Base-by-base conservation (phyloP, 2,888 invertebrate species). In the Rhaphigaster nebulosa region DNA sequence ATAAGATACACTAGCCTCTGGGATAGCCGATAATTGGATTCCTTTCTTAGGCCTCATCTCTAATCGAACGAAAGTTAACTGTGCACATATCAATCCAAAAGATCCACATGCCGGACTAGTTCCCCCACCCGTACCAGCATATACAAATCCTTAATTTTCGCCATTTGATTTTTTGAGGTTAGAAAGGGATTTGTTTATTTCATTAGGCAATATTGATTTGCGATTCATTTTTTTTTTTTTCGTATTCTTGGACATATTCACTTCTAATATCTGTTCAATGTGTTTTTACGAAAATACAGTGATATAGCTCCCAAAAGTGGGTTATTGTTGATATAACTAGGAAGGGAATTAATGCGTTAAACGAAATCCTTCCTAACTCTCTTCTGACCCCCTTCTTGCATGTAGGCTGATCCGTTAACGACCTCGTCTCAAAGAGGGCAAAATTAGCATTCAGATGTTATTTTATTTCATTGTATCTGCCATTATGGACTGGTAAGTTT, bases 371-470 rank as follows among this genome's bases (percentile, higher is more conserved):
- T 70, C 23, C 34, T 45, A 84, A 84, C 84, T 84, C 84, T 88
- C 88, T 26, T 56, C 88, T 88, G 88, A 88, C 88, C 88, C 60
- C 88, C 60, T 88, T 88, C 38, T 29, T 23, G 41, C 60, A 88
- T 88, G 54, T 88, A 88, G 88, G 88, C 88, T 88, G 88, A 38
- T 56, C 88, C 88, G 88, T 88, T 88, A 88, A 84, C 84, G 84
- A 84, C 84, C 84, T 84, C 84, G 84, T 84, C 84, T 26, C 26
- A 84, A 84, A 84, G 41, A 26, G 84, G 84, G 41, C 84, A 38
- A 84, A 84, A 84, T 84, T 84, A 84, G 84, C 84, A 84, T 84
- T 84, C 26, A 45, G 41, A 45, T 45, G 45, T 20, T 84, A 84
- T 84, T 84, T 84, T 84, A 84, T 45, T 45, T 84, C 84, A 84